A percentile compares a stretch with the other conserved stretches of the same genome.
These are phyloP conservation scores for Lagenorhynchus albirostris DNA, from an alignment of 2,113 vertebrate genomes.

Conservation along the genomic window DNA sequence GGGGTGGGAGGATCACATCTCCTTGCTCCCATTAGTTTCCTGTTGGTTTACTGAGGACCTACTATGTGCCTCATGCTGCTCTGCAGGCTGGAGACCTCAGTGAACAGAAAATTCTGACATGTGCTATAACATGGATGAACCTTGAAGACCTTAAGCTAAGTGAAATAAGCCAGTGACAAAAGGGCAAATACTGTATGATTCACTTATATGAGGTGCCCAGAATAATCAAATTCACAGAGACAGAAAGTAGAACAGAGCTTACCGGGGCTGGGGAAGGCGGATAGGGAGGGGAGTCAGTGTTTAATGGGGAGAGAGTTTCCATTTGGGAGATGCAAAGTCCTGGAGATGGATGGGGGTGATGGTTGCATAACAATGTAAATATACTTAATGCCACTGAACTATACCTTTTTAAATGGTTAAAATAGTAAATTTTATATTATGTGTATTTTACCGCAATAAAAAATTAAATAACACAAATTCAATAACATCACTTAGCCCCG, in stretches of 20 bases:
- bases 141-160: no score
- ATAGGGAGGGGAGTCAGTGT: no score
- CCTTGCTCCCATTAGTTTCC: background rate
- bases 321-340: background rate
- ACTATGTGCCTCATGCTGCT: rapidly evolving
- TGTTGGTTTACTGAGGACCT: background rate
- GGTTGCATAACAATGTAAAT: rapidly evolving
- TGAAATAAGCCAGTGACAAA: no score
- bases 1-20: background rate
- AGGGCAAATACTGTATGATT: no score
- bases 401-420: background rate
- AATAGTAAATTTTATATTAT: background rate
- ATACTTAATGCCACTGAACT: background rate
- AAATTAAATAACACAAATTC: background rate
- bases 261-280: no score
- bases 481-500: background rate
- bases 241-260: background rate
- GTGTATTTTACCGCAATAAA: background rate
- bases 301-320: background rate
- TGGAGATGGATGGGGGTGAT: background rate
- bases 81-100: rapidly evolving
- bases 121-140: no score
- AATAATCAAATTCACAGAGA: background rate
- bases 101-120: background rate
- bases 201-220: rapidly evolving